Evolutionary conservation across 1,140 invertebrate genomes (phyloP).

Genomic region (Patella vulgata): DNA sequence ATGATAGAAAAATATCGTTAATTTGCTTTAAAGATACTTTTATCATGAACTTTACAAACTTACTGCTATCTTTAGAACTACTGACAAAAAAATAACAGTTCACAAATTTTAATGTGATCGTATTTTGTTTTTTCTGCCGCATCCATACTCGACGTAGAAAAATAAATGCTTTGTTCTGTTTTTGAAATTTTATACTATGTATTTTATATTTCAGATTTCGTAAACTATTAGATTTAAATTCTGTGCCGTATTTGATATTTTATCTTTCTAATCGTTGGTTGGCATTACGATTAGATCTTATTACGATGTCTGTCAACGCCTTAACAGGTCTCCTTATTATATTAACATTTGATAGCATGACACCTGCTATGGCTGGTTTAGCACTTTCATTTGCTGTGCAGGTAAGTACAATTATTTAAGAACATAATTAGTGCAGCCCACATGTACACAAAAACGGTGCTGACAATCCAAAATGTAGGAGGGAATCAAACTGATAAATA

Average conservation of each 20-base stretch:
- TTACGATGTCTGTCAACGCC: constrained; percentile 66
- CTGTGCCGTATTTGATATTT: constrained; percentile 71
- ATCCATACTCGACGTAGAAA: no score
- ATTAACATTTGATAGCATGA: constrained; percentile 69
- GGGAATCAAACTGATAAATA: no score
- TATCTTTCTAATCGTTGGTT: constrained; percentile 76
- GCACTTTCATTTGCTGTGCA: constrained; percentile 76
- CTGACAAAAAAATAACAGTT: no score
- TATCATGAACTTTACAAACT: no score
- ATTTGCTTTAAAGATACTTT: no score
- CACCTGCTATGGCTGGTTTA: constrained; percentile 75
- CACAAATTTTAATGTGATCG: no score
- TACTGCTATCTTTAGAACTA: no score
- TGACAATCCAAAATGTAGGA: no score
- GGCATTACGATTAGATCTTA: constrained; percentile 74
- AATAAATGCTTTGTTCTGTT: neutral
- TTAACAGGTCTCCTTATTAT: constrained; percentile 72
- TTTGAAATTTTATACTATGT: neutral
- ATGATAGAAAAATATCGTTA: no score
- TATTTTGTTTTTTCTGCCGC: no score
- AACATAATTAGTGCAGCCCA: neutral
- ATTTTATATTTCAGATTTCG: constrained; percentile 69
- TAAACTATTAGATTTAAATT: constrained; percentile 71
- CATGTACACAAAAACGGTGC: neutral
- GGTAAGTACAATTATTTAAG: constrained; percentile 43